Evolutionary conservation across 2,888 invertebrate genomes (phyloP), one percentile per base, ranked within the genome.

Genomic region (Sinotaia quadrata): DNA sequence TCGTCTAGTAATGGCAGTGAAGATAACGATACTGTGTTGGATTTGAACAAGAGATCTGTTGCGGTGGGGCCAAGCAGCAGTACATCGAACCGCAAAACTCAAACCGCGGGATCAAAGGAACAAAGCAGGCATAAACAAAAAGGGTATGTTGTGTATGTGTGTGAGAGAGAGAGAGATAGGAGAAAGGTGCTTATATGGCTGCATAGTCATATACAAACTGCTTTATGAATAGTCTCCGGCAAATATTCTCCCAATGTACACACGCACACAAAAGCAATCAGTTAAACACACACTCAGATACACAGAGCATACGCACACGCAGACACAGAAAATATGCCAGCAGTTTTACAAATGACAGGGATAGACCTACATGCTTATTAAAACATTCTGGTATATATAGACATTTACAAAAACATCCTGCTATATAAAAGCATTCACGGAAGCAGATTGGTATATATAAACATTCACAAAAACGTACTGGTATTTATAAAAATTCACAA

Each of bases 1-100:
- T 18, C 65, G 56, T 65, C 65, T 31, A 52, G 41, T 24, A 41
- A 52, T 54, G 65, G 33, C 33, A 65, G 44, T 8, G 15, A 27
- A 18, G 33, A 24, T 56, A 56, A 44, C 24, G 47, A 52, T 33
- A 41, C 24, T 18, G 41, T 41, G 31, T 18, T 31, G 27, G 24
- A 24, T 18, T 8, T 31, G 21, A 54, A n/a, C 4, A 24, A 24
- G 24, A 65, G 44, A 41, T 63, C 63, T 5, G 44, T 65, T 29
- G 65, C 44, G 12, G 65, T 65, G 31, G 65, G 65, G 15, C 54
- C 56, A 1, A 44, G 15, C 37, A 36, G 56, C 0, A n/a, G n/a
- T n/a, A n/a, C n/a, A n/a, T 41, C 56, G 21, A 65, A 56, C 56
- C 18, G 41, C 15, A 65, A 44, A 37, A 65, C 65, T 5, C 65